A percentile compares a stretch with the other conserved stretches of the same genome.
phyloP scores from a whole-genome alignment of 2,113 vertebrate species.

The Ivindomyrus marchei region DNA sequence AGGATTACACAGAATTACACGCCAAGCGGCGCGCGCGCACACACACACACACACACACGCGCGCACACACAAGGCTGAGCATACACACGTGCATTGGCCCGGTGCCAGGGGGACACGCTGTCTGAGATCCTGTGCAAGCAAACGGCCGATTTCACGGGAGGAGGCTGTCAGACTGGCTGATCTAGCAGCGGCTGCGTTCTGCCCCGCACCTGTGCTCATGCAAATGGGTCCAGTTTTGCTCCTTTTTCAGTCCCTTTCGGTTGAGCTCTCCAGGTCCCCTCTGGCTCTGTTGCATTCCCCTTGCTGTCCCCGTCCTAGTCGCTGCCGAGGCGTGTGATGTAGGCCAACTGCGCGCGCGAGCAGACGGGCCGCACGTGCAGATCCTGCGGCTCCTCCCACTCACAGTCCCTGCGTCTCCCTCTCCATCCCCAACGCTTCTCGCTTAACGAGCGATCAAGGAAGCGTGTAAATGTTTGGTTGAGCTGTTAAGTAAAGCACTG shows the following conservation, averaged over 20 bases:
- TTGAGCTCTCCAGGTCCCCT: background rate
- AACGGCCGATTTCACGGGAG: background rate
- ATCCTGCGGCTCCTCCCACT: slow-evolving; percentile 49
- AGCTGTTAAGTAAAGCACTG: too few species aligned
- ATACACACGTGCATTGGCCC: background rate
- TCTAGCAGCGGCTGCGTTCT: background rate
- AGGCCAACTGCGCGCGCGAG: slow-evolving; percentile 33
- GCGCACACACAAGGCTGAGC: background rate
- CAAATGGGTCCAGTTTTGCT: background rate
- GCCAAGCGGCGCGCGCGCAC: background rate
- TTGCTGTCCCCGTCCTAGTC: background rate
- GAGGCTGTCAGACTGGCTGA: background rate
- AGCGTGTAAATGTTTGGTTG: too few species aligned
- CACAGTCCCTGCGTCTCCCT: slow-evolving; percentile 24
- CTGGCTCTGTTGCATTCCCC: background rate
- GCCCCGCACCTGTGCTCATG: too few species aligned
- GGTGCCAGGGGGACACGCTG: background rate
- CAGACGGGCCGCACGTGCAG: slow-evolving; percentile 47
- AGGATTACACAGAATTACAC: slow-evolving; percentile 56
- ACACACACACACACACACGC: background rate
- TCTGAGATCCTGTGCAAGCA: slow-evolving; percentile 1
- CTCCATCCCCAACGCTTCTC: slow-evolving; percentile 31
- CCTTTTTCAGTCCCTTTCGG: background rate
- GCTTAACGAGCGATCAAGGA: slow-evolving; percentile 64
- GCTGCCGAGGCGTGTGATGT: background rate